Conservation (phyloP, 1,140 invertebrate species). For the Metaphire vulgaris region DNA sequence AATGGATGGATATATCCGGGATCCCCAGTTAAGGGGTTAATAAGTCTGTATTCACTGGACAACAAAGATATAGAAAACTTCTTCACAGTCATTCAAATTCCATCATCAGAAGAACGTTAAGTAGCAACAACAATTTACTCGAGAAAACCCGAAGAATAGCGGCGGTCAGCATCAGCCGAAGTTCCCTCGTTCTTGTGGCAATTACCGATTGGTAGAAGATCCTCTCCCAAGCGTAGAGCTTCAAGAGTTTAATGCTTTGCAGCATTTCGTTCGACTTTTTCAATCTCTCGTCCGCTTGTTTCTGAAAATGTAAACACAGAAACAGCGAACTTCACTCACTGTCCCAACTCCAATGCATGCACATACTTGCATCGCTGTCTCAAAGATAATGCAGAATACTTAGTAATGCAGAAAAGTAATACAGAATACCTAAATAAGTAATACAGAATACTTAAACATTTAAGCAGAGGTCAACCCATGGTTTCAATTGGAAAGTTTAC, state of each 20-base stretch:
- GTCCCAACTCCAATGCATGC: background rate
- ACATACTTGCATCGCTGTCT: background rate
- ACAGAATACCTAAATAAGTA: too few relatives aligned
- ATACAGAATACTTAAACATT: too few relatives aligned
- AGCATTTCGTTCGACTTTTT: slow-evolving; percentile 70
- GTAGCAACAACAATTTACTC: slow-evolving; percentile 37
- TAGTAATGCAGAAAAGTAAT: background rate
- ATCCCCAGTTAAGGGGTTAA: too few relatives aligned
- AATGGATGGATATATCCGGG: too few relatives aligned
- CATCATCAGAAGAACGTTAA: background rate
- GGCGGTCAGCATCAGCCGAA: slow-evolving; percentile 66
- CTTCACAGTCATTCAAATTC: too few relatives aligned
- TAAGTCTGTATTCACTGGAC: too few relatives aligned
- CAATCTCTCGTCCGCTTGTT: slow-evolving; percentile 61
- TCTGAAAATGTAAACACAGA: slow-evolving; percentile 30
- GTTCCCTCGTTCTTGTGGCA: slow-evolving; percentile 62
- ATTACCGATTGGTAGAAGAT: slow-evolving; percentile 64
- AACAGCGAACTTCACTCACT: background rate
- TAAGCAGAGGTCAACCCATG: too few relatives aligned
- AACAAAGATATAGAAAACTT: too few relatives aligned
- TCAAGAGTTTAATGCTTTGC: slow-evolving; percentile 72
- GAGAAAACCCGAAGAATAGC: slow-evolving; percentile 52
- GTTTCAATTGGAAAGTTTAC: too few relatives aligned
- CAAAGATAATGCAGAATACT: background rate
- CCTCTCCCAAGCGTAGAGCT: slow-evolving; percentile 74